Conservation (phyloP, 2,113 vertebrate genomes). For the Gila orcuttii region DNA sequence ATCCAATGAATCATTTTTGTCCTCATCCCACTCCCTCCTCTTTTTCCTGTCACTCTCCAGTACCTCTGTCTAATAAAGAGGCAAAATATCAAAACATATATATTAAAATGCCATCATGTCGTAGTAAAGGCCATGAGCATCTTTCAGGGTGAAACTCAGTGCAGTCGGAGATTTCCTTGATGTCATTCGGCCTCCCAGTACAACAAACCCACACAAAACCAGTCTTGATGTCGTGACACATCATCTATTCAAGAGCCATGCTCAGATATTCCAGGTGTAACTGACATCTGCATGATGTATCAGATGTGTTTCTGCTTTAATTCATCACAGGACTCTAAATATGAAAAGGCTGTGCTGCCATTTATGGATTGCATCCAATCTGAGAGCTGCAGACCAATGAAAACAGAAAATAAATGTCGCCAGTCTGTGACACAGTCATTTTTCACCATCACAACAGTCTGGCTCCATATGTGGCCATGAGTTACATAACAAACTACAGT, state of each 20-base stretch:
- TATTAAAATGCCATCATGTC: slow-evolving; percentile 10
- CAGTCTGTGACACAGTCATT: slow-evolving; percentile 7
- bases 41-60: neutral
- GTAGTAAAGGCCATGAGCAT: neutral
- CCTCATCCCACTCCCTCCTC: neutral
- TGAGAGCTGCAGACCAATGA: neutral
- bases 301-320: neutral
- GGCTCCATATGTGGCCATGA: neutral
- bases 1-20: neutral
- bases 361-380: neutral
- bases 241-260: neutral
- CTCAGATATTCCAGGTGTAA: slow-evolving; percentile 15
- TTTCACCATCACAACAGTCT: slow-evolving; percentile 15
- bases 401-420: slow-evolving; percentile 12
- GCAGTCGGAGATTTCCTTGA: neutral
- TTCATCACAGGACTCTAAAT: neutral
- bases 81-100: neutral
- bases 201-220: neutral
- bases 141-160: neutral
- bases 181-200: neutral
- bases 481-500: neutral
- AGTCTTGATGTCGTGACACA: neutral
- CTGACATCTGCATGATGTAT: slow-evolving; percentile 11
- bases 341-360: neutral
- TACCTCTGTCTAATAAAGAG: neutral